Evolutionary conservation across 2,888 invertebrate species (phyloP), one percentile per base, ranked within the genome.

Genomic region (Venusia cambrica): DNA sequence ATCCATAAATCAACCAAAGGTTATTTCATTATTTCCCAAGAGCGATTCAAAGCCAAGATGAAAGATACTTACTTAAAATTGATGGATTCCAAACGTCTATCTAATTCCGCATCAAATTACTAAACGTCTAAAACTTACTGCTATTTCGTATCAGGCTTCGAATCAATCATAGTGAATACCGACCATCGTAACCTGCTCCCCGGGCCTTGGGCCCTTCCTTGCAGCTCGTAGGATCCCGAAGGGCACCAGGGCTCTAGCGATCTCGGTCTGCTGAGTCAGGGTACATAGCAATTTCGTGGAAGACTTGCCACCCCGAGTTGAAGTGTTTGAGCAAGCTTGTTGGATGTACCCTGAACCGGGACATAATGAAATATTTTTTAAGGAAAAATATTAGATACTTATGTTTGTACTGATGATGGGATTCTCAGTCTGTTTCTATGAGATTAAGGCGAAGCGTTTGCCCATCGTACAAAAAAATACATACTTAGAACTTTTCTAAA

Each of bases 151-250:
- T 28, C 55, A 48, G 48, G 38, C 45, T 54, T 56, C 56, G 49
- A 62, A 69, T 69, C 68, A 60, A 69, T 68, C 69, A 68, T 66
- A 57, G 50, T 48, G 53, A 51, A 55, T 48, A 44, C 53, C 29
- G 37, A n/a, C 67, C 61, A 57, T 21, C 3, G 1, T 11, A 11
- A 6, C 9, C 2, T 31, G 61, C 48, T 38, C 50, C 50, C 45
- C 45, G 48, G 13, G 16, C 20, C 15, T 30, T 1, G 16, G 25
- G 14, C 37, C 20, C 9, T 18, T 17, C 13, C 12, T 16, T 10
- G 26, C 3, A 19, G n/a, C 9, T 3, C 12, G 25, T 16, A 15
- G 24, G 25, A 10, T n/a, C 16, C n/a, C 8, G 15, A 11, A 28
- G 26, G 32, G 29, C 12, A 18, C 15, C 19, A 22, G 20, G 38